Percentiles rank a stretch among this genome's conserved stretches.
Conservation (phyloP, 2,113 vertebrate species). For the Clarias magur region DNA sequence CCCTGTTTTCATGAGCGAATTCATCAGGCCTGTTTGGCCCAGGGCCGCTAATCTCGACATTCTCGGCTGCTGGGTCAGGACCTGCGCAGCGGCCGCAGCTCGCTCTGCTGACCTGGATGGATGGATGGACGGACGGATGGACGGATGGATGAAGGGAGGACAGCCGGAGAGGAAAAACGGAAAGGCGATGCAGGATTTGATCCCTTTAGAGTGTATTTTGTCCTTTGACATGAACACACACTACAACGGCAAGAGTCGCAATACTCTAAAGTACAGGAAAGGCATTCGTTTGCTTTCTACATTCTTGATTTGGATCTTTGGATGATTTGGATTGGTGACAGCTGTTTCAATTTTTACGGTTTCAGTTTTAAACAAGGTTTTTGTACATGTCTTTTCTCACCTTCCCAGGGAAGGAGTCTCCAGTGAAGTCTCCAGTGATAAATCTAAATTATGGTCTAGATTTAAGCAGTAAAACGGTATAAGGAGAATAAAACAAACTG, state of each 20-base stretch:
- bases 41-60: conserved; percentile 44
- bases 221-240: not conserved
- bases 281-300: not conserved
- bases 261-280: not conserved
- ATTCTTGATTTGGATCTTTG: not conserved
- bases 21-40: conserved; percentile 48
- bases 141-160: not conserved
- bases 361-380: not conserved
- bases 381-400: not conserved
- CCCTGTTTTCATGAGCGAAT: conserved; percentile 40
- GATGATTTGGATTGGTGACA: not conserved
- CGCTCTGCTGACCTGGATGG: conserved; percentile 47
- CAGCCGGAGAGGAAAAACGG: not conserved
- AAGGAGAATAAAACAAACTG: not conserved
- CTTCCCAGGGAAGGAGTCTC: not conserved
- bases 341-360: not conserved
- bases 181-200: conserved; percentile 28
- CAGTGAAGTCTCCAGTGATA: not conserved
- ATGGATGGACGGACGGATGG: not conserved
- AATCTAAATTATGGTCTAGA: too few relatives aligned
- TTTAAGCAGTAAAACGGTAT: not conserved
- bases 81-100: conserved; percentile 28
- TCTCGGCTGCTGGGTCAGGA: conserved; percentile 45
- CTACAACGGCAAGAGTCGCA: not conserved
- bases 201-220: not conserved